Evolutionary conservation across 2,113 vertebrate genomes (phyloP).

Genomic region (Choloepus hoffmanni): DNA sequence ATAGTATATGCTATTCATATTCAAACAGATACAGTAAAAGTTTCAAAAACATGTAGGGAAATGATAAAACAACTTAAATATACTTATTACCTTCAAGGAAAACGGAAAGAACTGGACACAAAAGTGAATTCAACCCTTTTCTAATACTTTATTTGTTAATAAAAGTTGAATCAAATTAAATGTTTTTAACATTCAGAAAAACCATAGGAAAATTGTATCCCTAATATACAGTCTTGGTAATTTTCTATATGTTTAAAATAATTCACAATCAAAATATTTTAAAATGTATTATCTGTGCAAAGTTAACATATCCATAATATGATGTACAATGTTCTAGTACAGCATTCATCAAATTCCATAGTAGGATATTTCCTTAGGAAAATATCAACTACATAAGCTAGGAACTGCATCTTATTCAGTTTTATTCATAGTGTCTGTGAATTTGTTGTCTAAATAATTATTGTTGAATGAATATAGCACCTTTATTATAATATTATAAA

Average conservation of each 20-base stretch:
- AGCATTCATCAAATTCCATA: not conserved
- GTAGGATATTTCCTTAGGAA: not conserved
- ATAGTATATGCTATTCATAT: not conserved
- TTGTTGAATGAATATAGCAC: not conserved
- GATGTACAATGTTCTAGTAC: accelerated
- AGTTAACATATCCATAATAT: not conserved
- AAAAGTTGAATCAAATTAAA: not conserved
- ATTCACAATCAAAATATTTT: not conserved
- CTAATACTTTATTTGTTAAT: not conserved
- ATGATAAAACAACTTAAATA: not conserved
- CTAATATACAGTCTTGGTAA: not conserved
- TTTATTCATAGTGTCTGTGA: not conserved
- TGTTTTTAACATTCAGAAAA: not conserved
- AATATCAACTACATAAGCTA: not conserved
- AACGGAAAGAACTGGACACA: not conserved
- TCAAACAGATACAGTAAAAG: not conserved
- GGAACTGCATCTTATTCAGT: not conserved
- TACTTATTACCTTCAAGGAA: not conserved
- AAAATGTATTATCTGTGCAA: not conserved
- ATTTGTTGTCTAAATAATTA: not conserved
- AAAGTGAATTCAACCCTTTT: not conserved
- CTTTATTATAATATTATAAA: constrained; percentile 1
- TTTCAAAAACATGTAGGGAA: not conserved
- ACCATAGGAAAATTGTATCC: not conserved
- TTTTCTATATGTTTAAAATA: not conserved